Evolutionary conservation across 2,113 vertebrate genomes (phyloP).

Genomic region (Cyphomyrus discorhynchus): DNA sequence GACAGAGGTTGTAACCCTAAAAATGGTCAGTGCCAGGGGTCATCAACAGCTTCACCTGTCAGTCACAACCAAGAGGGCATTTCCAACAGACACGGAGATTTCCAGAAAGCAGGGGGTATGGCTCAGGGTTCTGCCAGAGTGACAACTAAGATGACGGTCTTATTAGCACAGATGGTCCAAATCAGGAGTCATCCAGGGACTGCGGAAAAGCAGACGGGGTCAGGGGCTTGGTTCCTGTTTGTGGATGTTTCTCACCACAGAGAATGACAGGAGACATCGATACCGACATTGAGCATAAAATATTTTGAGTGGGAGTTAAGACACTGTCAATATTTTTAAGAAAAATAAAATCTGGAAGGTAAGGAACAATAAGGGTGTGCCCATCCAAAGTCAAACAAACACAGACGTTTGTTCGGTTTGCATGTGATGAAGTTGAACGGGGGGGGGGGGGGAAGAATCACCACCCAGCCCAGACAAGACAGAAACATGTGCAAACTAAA

Average conservation of each 20-base stretch:
- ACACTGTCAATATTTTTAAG: constrained; percentile 12
- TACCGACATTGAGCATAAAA: constrained; percentile 17
- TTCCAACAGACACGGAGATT: constrained; percentile 33
- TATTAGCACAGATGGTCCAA: constrained; percentile 65
- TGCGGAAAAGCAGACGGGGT: constrained; percentile 42
- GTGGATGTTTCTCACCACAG: constrained; percentile 51
- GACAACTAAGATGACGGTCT: constrained; percentile 49
- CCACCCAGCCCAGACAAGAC: background rate
- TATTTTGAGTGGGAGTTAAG: constrained; percentile 5
- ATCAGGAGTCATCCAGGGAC: constrained; percentile 56
- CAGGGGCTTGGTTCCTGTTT: constrained; percentile 56
- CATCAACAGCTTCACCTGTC: background rate
- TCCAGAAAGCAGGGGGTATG: constrained; percentile 22
- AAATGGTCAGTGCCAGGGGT: background rate
- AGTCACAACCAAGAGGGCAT: background rate
- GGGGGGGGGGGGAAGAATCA: background rate
- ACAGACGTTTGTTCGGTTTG: background rate
- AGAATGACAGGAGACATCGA: constrained; percentile 50
- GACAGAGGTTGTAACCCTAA: background rate
- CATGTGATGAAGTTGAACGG: background rate
- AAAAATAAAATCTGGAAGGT: constrained; percentile 6
- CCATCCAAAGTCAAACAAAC: background rate
- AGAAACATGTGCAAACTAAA: background rate
- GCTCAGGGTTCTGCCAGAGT: constrained; percentile 1
- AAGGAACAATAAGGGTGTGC: background rate